These are phyloP conservation scores for Lepidotrigona ventralis DNA, from an alignment of 1,140 invertebrate species.

Conservation along the genomic window DNA sequence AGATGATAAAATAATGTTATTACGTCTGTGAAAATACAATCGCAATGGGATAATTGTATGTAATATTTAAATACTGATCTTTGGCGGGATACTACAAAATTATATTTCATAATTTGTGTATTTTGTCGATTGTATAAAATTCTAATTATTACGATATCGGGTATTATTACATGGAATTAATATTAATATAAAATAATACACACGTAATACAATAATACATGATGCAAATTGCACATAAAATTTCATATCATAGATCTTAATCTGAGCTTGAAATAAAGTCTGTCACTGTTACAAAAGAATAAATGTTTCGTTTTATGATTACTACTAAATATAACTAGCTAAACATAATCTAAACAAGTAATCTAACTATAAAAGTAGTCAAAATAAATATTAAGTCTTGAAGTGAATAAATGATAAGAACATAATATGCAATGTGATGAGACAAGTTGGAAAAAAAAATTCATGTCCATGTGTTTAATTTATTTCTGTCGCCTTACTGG, in stretches of 20 bases:
- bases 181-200: neutral
- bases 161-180: neutral
- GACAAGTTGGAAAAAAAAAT: constrained; percentile 30
- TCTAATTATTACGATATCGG: neutral
- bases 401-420: constrained; percentile 15
- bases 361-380: constrained; percentile 4
- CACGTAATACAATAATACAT: too few species aligned
- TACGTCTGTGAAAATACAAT: neutral
- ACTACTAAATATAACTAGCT: too few species aligned
- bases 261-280: neutral
- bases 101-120: constrained; percentile 5
- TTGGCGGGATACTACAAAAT: neutral
- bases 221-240: neutral
- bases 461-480: constrained; percentile 60
- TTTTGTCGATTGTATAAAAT: constrained; percentile 17
- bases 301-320: neutral
- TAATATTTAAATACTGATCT: neutral
- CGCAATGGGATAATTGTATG: neutral
- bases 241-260: neutral
- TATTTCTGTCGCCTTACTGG: constrained; percentile 70
- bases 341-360: neutral
- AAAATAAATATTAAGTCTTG: constrained; percentile 8
- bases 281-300: neutral
- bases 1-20: neutral
- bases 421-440: constrained; percentile 15